Evolutionary conservation across 2,797 vertebrate species (phyloP).

Genomic region (Sciaenops ocellatus): DNA sequence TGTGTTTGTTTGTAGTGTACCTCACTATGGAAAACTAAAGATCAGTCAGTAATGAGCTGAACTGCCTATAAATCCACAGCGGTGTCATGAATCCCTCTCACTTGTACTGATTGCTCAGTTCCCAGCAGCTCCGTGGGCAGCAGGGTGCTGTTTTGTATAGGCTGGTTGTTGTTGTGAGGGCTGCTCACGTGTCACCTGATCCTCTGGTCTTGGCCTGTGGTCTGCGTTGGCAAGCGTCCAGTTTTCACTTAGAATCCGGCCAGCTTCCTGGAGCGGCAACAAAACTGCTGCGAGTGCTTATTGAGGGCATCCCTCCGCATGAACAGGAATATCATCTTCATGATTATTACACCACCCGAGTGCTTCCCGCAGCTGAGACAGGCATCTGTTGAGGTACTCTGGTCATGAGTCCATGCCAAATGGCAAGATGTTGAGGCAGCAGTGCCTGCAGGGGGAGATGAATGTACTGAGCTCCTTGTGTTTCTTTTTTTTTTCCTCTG

Average conservation of each 20-base stretch:
- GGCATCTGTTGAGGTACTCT: slow-evolving; percentile 23
- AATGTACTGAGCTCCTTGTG: slow-evolving; percentile 15
- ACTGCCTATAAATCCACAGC: slow-evolving; percentile 1
- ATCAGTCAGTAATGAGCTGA: slow-evolving; percentile 11
- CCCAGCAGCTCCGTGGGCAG: neutral
- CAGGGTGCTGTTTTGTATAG: neutral
- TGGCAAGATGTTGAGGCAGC: slow-evolving; percentile 28
- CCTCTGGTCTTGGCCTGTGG: slow-evolving; percentile 17
- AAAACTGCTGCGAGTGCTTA: slow-evolving; percentile 22
- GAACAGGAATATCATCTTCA: slow-evolving; percentile 22
- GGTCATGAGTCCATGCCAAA: slow-evolving; percentile 42
- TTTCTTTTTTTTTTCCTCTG: neutral
- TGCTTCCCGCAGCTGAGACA: slow-evolving; percentile 17
- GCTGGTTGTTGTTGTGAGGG: neutral
- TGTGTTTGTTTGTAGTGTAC: neutral
- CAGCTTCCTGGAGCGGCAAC: slow-evolving; percentile 11
- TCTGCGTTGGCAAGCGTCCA: slow-evolving; percentile 12
- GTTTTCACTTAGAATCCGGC: neutral
- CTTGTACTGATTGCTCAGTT: neutral
- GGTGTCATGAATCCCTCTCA: neutral
- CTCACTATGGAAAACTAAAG: neutral
- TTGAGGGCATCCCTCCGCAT: neutral
- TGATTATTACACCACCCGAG: slow-evolving; percentile 7
- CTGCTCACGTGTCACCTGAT: slow-evolving; percentile 15
- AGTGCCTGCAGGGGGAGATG: slow-evolving; percentile 22